Evolutionary conservation across 1,140 invertebrate genomes (phyloP), one percentile per base, ranked within the genome.

Genomic region (Sycophaga agraensis): DNA sequence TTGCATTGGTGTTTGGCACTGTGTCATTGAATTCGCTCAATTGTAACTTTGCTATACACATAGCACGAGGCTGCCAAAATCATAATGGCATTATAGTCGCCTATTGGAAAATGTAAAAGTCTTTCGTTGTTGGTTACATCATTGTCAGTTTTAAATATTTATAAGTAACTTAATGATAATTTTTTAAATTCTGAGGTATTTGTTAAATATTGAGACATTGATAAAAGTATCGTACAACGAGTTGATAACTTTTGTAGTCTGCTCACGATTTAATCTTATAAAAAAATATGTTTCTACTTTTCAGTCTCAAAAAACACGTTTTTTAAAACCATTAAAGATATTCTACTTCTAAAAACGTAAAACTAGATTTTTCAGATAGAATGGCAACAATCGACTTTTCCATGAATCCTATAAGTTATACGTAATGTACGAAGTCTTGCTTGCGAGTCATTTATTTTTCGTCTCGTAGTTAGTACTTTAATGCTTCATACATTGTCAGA

Each of bases 1-100:
- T 60, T 59, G 54, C 65, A 69, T 64, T 70, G 67, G 58, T 67
- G 68, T 40, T 70, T 72, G 71, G 62, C 66, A 76, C 51, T 72
- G 69, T 74, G 66, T 72, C 70, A 64, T 71, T 67, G 63, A 72
- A 71, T 69, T 64, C 68, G 68, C 65, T 75, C 66, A 70, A 69
- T 74, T 74, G 69, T 67, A 71, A 70, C 73, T 72, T 75, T 74
- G 70, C 75, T 69, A 75, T 73, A 76, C 68, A 67, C 70, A 72
- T 72, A 62, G 54, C 69, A 63, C 42, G 72, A 69, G 69, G 66
- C 72, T 70, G 68, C 64, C 66, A 69, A 69, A 68, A 59, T 69
- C 59, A 28, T 50, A 50, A 7, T 19, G 9, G n/a, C n/a, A n/a
- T n/a, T 14, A 19, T 34, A 35, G 14, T 59, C 57, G 48, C 26